Conservation (phyloP, 2,797 vertebrate species). For the Dermochelys coriacea region DNA sequence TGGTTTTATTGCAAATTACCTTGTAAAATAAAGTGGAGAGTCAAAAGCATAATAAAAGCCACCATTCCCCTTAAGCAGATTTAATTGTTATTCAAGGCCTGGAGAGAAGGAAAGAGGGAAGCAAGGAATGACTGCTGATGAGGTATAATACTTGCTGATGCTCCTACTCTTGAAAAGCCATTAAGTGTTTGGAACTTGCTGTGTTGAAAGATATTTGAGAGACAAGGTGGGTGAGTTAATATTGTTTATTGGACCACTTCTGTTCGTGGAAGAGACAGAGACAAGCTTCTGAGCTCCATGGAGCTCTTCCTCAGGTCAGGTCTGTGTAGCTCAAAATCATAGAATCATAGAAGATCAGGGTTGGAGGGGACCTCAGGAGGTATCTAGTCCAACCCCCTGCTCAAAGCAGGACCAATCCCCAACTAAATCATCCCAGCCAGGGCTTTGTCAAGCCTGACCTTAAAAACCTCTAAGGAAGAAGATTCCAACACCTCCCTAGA, state of each 20-base stretch:
- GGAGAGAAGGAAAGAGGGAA: background rate
- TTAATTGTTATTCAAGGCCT: background rate
- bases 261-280: background rate
- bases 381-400: too few species aligned
- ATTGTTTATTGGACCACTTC: background rate
- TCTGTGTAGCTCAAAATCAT: too few species aligned
- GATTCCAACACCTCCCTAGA: too few species aligned
- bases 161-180: background rate
- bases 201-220: background rate
- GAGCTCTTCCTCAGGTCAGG: too few species aligned
- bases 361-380: too few species aligned
- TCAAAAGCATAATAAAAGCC: background rate
- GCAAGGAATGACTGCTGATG: background rate
- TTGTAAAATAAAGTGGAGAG: background rate
- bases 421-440: too few species aligned
- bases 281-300: too few species aligned
- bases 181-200: background rate
- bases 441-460: too few species aligned
- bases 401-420: too few species aligned
- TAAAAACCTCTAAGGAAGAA: too few species aligned
- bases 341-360: too few species aligned
- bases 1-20: slow-evolving; percentile 9
- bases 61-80: background rate
- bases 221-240: too few species aligned
- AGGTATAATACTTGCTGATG: background rate